Percentiles rank a stretch among this genome's conserved stretches.
Evolutionary conservation across 2,888 invertebrate species (phyloP).

Genomic region (Tortrix viridana): DNA sequence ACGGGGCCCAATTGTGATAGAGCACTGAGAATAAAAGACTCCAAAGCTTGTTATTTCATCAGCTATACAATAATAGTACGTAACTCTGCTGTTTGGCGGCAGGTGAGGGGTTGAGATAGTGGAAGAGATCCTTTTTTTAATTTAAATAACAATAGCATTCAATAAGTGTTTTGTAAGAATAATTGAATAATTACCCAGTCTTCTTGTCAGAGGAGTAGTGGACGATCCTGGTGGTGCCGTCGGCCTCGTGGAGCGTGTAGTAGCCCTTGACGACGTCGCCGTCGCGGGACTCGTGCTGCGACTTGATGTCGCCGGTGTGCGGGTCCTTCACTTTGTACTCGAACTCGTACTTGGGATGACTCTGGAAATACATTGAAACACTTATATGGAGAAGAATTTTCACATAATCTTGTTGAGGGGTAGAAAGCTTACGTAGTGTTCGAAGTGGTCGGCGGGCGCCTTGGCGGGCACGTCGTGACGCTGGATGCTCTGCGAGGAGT

Average conservation of each 20-base stretch:
- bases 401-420: neutral
- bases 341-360: conserved; percentile 75
- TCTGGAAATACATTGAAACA: conserved; percentile 29
- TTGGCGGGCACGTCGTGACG: conserved; percentile 44
- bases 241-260: conserved; percentile 78
- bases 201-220: conserved; percentile 33
- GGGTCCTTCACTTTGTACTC: conserved; percentile 76
- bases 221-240: conserved; percentile 29
- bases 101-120: too few species aligned
- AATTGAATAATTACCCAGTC: conserved; percentile 4
- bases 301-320: conserved; percentile 80
- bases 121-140: too few species aligned
- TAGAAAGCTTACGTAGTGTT: conserved; percentile 47
- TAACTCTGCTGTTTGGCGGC: too few species aligned
- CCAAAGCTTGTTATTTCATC: too few species aligned
- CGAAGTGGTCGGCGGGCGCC: conserved; percentile 39
- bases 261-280: conserved; percentile 84
- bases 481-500: conserved; percentile 57
- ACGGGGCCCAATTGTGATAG: too few species aligned
- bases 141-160: too few species aligned
- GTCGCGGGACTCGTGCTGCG: conserved; percentile 75
- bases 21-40: too few species aligned
- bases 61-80: too few species aligned
- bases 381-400: neutral
- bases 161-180: neutral